Percentiles rank a stretch among this genome's conserved stretches.
These are phyloP conservation scores for Nephotettix cincticeps DNA, from an alignment of 1,140 invertebrate species.

Conservation along the genomic window DNA sequence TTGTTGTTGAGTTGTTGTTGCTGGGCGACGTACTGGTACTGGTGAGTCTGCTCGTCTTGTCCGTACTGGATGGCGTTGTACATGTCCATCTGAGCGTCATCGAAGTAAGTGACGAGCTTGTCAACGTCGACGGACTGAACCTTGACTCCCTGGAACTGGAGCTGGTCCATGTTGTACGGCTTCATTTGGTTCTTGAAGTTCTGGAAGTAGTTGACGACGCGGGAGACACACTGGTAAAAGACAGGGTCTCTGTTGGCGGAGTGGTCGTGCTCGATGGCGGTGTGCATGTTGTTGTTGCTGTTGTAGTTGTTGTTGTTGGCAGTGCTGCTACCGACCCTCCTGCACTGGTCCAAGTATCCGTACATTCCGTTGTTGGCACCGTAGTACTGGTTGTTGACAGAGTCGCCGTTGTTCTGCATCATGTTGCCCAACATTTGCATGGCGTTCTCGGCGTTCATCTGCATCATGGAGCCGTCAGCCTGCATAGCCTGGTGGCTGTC, in stretches of 20 bases:
- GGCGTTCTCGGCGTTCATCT: slow-evolving; percentile 45
- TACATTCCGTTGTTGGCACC: slow-evolving; percentile 63
- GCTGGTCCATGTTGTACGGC: slow-evolving; percentile 51
- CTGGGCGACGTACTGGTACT: not conserved
- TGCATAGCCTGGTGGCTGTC: not conserved
- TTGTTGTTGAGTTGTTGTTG: no score
- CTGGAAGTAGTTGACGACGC: no score
- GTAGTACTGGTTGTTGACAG: slow-evolving; percentile 67
- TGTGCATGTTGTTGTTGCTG: no score
- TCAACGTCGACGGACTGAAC: slow-evolving; percentile 37
- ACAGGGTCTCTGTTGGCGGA: slow-evolving; percentile 53
- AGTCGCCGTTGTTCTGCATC: slow-evolving; percentile 51
- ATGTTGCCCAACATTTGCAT: slow-evolving; percentile 48
- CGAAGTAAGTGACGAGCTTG: slow-evolving; percentile 28
- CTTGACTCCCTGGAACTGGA: no score
- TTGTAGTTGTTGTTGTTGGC: slow-evolving; percentile 61
- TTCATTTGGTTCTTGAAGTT: slow-evolving; percentile 51
- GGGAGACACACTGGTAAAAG: slow-evolving; percentile 53
- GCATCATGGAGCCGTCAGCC: slow-evolving; percentile 46
- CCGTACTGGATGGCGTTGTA: slow-evolving; percentile 56
- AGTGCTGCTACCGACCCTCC: slow-evolving; percentile 49
- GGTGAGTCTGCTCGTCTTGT: slow-evolving; percentile 47
- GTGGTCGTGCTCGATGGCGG: slow-evolving; percentile 50
- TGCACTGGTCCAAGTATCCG: slow-evolving; percentile 50
- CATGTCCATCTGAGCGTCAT: slow-evolving; percentile 49